phyloP scores from a whole-genome alignment of 2,113 vertebrate species.

The Neodontobutis hainanensis region DNA sequence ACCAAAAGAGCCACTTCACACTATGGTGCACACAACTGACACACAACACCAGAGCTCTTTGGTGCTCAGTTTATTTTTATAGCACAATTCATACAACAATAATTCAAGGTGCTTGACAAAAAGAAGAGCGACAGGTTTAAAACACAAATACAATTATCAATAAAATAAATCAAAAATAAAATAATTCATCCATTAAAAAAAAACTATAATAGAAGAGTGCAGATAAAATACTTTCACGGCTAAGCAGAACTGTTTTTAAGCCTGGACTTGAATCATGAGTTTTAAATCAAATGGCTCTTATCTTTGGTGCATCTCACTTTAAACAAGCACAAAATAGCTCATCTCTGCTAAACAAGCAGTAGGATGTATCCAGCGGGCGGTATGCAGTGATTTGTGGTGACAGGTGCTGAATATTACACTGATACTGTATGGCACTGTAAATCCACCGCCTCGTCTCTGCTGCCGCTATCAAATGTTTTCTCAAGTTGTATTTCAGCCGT shows the following conservation, averaged over 20 bases:
- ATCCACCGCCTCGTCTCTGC: slow-evolving; percentile 67
- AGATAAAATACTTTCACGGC: too few species aligned
- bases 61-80: too few species aligned
- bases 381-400: slow-evolving; percentile 61
- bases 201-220: too few species aligned
- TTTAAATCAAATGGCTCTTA: slow-evolving; percentile 49
- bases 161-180: too few species aligned
- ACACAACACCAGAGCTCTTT: background rate
- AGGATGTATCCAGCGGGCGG: slow-evolving; percentile 39
- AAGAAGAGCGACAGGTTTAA: too few species aligned
- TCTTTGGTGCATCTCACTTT: slow-evolving; percentile 26
- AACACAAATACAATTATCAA: too few species aligned
- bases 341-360: slow-evolving; percentile 54
- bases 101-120: too few species aligned
- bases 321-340: slow-evolving; percentile 56
- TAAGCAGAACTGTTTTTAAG: background rate
- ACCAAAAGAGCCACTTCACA: background rate
- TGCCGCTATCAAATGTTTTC: slow-evolving; percentile 68
- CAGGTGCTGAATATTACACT: slow-evolving; percentile 68
- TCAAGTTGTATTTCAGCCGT: slow-evolving; percentile 70
- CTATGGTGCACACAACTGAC: too few species aligned
- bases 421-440: slow-evolving; percentile 71
- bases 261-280: slow-evolving; percentile 16
- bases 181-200: too few species aligned
- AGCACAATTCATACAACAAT: too few species aligned